Evolutionary conservation across 2,797 vertebrate species (phyloP).

Genomic region (Peromyscus attwateri): DNA sequence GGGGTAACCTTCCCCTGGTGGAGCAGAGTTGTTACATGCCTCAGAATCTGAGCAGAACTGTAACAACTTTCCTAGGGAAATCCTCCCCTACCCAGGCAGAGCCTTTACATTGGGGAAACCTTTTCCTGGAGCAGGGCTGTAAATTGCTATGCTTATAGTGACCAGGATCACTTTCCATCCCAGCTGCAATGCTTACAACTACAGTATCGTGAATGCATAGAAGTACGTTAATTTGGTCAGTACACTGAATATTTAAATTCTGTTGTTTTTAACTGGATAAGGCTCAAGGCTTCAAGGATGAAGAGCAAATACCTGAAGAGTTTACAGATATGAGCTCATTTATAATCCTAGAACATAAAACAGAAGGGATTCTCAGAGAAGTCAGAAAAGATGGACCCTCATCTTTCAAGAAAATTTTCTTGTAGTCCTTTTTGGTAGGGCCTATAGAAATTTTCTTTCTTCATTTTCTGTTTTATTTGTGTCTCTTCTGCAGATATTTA

Average conservation of each 20-base stretch:
- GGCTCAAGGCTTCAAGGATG: background rate
- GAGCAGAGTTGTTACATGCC: too few relatives aligned
- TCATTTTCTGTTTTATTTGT: background rate
- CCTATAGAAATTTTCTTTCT: background rate
- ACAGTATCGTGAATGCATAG: background rate
- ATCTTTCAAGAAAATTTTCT: background rate
- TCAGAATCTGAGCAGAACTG: too few relatives aligned
- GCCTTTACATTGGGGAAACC: too few relatives aligned
- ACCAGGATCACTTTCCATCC: too few relatives aligned
- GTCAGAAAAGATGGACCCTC: background rate
- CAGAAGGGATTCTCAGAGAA: background rate
- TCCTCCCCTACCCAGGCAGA: too few relatives aligned
- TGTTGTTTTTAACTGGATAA: background rate
- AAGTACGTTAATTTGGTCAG: background rate
- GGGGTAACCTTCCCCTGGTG: too few relatives aligned
- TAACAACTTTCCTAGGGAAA: too few relatives aligned
- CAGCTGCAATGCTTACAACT: background rate
- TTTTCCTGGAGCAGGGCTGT: too few relatives aligned
- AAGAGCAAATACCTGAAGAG: background rate
- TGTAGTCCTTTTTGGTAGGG: background rate
- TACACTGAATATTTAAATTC: background rate
- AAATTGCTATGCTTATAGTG: too few relatives aligned
- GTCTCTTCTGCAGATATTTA: background rate
- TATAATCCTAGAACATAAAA: background rate
- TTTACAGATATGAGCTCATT: background rate